Conservation (phyloP, 2,888 invertebrate genomes). For the Drosophila subsilvestris region DNA sequence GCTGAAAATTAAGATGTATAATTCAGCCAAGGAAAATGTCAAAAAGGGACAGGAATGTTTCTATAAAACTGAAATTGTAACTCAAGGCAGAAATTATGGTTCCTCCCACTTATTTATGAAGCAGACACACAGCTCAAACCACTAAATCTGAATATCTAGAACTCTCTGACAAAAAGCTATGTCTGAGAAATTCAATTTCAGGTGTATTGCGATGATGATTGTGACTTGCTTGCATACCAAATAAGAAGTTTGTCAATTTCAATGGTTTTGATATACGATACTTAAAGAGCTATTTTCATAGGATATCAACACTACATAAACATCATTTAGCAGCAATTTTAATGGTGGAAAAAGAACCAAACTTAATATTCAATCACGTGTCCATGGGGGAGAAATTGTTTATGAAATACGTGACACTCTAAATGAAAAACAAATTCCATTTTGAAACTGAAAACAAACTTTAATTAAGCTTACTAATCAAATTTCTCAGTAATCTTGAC, state of each 20-base stretch:
- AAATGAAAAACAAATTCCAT: conserved; percentile 17
- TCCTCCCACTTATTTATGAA: conserved; percentile 32
- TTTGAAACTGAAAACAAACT: too few relatives aligned
- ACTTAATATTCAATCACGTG: conserved; percentile 19
- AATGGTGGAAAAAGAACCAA: neutral
- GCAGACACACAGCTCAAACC: conserved; percentile 14
- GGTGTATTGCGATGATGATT: neutral
- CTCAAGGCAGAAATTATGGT: too few relatives aligned
- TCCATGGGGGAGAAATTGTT: neutral
- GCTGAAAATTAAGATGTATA: conserved; percentile 2
- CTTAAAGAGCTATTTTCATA: neutral
- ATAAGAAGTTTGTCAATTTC: conserved; percentile 2
- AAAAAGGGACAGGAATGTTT: too few relatives aligned
- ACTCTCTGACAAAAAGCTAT: conserved; percentile 10
- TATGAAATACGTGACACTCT: conserved; percentile 4
- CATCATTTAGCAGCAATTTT: too few relatives aligned
- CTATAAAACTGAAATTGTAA: conserved; percentile 22
- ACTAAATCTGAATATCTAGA: conserved; percentile 15
- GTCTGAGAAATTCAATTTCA: conserved; percentile 5
- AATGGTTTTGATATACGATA: too few relatives aligned
- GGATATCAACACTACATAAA: conserved; percentile 4
- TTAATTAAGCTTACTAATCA: conserved; percentile 15
- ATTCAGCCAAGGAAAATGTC: too few relatives aligned
- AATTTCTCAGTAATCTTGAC: conserved; percentile 11
- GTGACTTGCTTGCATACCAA: too few relatives aligned